Evolutionary conservation across 2,113 vertebrate species (phyloP), one percentile per base, ranked within the genome.

Genomic region (Dromas ardeola): DNA sequence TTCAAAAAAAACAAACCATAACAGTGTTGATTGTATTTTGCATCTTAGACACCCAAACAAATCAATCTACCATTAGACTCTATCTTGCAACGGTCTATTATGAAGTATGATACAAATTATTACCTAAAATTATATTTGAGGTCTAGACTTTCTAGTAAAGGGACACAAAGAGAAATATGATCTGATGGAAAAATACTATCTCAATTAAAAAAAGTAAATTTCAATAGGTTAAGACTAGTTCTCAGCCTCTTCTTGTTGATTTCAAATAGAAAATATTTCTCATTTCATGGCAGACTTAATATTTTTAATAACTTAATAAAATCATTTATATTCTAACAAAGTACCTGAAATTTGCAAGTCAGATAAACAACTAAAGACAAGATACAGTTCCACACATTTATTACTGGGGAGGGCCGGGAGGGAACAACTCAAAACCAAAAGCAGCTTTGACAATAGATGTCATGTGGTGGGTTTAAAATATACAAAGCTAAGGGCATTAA

Each of bases 1-100:
- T 98, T 88, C 79, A 97, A 93, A 81, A 73, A 93, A 83, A 72
- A 97, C 96, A 98, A 97, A 98, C 95, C 67, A 45, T 63, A 94
- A 81, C 79, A 86, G 95, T 69, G 73, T 95, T 98, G 97, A 98
- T 98, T 97, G 25, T 80, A 87, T 96, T 96, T 97, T 91, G 95
- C 92, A 97, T 96, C 93, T 96, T 80, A 95, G 70, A 88, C 67
- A 92, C 55, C 49, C 50, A 95, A 87, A 94, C 45, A 93, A 93
- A 93, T 94, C 93, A 86, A 97, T 93, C 67, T 92, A 89, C 23
- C 45, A 62, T 84, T 92, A 76, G 27, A 23, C 38, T 61, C 56
- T 45, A 83, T 83, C 96, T 77, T 83, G 62, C 53, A 91, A 45
- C 56, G 29, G n/a, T 91, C 86, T 86, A 42, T 27, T 85, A 15